Evolutionary conservation across 1,140 invertebrate genomes (phyloP).

Genomic region (Proales similis): DNA sequence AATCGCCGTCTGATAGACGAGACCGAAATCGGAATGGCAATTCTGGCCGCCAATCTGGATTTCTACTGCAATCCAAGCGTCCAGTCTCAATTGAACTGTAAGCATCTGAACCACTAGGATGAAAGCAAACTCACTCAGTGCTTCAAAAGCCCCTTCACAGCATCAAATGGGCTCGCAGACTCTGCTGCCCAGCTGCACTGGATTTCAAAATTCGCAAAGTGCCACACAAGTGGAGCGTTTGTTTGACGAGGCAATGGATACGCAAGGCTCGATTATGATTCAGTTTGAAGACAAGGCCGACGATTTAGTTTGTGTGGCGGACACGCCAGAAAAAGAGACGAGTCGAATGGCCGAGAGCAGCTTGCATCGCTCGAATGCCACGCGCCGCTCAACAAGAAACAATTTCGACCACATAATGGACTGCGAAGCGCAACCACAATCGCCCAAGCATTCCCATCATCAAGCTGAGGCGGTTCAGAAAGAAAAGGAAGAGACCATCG

Average conservation of each 20-base stretch:
- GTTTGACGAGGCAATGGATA: too few species aligned
- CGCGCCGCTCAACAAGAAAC: too few species aligned
- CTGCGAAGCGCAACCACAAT: too few species aligned
- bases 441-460: too few species aligned
- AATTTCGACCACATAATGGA: too few species aligned
- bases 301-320: constrained; percentile 12
- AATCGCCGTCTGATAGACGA: constrained; percentile 10
- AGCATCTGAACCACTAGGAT: too few species aligned
- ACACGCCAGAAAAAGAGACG: constrained; percentile 29
- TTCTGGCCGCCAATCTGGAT: constrained; percentile 2
- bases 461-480: too few species aligned
- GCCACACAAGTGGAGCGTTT: background rate
- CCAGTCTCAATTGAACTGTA: too few species aligned
- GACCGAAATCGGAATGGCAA: constrained; percentile 18
- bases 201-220: background rate
- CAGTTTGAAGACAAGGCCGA: constrained; percentile 25
- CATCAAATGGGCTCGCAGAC: constrained; percentile 13
- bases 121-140: too few species aligned
- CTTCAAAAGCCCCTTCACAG: background rate
- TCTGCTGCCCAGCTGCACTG: background rate
- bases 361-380: too few species aligned
- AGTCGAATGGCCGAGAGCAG: constrained; percentile 22
- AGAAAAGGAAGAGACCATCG: too few species aligned
- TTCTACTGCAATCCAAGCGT: constrained; percentile 17
- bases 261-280: constrained; percentile 13